phyloP scores from a whole-genome alignment of 2,797 vertebrate genomes.

The Nannoperca australis region DNA sequence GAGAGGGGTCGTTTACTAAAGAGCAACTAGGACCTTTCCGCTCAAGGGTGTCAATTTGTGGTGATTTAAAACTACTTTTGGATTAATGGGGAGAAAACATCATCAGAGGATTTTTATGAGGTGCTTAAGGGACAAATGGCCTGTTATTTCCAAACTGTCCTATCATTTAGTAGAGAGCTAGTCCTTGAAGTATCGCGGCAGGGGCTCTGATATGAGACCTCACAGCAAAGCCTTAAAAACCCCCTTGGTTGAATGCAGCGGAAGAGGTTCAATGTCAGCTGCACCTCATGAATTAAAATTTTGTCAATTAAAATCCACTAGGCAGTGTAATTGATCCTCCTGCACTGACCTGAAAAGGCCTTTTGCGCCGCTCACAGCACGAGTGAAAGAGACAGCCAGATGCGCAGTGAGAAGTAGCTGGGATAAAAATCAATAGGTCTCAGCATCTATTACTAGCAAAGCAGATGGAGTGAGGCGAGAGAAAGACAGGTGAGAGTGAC shows the following conservation, averaged over 20 bases:
- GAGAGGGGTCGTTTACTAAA: constrained; percentile 40
- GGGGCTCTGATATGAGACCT: constrained; percentile 32
- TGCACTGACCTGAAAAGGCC: constrained; percentile 45
- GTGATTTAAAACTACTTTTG: constrained; percentile 76
- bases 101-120: constrained; percentile 68
- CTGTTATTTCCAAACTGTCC: constrained; percentile 61
- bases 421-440: constrained; percentile 80
- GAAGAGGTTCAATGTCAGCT: constrained; percentile 38
- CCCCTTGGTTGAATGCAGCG: neutral
- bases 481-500: constrained; percentile 53
- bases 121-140: constrained; percentile 67
- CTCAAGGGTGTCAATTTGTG: constrained; percentile 69
- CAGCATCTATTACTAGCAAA: constrained; percentile 72
- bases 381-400: constrained; percentile 58
- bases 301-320: constrained; percentile 56
- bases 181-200: constrained; percentile 60
- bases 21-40: constrained; percentile 45
- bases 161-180: constrained; percentile 49
- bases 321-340: constrained; percentile 48
- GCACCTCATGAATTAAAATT: constrained; percentile 40
- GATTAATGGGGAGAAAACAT: constrained; percentile 76
- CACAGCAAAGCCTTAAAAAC: constrained; percentile 31
- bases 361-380: constrained; percentile 12
- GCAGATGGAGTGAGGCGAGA: constrained; percentile 57
- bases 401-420: constrained; percentile 53